phyloP scores from a whole-genome alignment of 1,140 invertebrate species.

The Eubasilissa regina region DNA sequence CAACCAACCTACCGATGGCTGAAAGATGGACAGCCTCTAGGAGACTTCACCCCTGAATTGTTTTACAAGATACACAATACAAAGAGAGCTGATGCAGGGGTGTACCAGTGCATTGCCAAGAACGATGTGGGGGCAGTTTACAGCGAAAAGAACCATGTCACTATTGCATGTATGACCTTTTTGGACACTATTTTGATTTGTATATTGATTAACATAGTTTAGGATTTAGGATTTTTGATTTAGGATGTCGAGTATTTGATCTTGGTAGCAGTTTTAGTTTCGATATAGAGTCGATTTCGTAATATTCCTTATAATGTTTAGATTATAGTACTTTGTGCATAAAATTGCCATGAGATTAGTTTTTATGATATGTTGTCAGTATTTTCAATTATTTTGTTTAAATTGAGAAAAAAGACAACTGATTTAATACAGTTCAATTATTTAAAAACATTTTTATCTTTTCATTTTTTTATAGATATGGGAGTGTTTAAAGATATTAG shows the following conservation, averaged over 20 bases:
- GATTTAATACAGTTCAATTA: slow-evolving; percentile 28
- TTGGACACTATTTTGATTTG: no score
- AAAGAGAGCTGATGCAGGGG: slow-evolving; percentile 84
- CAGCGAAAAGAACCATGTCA: slow-evolving; percentile 88
- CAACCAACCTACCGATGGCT: slow-evolving; percentile 92
- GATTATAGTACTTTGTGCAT: no score
- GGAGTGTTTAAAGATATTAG: slow-evolving; percentile 82
- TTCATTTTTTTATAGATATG: slow-evolving; percentile 79
- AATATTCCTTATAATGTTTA: no score
- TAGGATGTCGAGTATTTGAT: no score
- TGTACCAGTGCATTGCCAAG: slow-evolving; percentile 91
- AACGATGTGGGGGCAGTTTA: slow-evolving; percentile 93
- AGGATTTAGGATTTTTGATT: no score
- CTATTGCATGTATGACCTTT: slow-evolving; percentile 87
- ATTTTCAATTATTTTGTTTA: no score
- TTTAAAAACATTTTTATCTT: slow-evolving; percentile 52
- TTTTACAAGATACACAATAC: slow-evolving; percentile 88
- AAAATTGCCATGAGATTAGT: no score
- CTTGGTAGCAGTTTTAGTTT: no score
- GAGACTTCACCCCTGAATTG: slow-evolving; percentile 82
- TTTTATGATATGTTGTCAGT: no score
- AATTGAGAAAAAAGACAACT: no score
- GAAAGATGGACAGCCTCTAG: slow-evolving; percentile 85
- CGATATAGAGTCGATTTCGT: no score
- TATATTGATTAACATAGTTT: no score